Evolutionary conservation across 2,113 vertebrate genomes (phyloP), one percentile per base, ranked within the genome.

Genomic region (Bos javanicus): DNA sequence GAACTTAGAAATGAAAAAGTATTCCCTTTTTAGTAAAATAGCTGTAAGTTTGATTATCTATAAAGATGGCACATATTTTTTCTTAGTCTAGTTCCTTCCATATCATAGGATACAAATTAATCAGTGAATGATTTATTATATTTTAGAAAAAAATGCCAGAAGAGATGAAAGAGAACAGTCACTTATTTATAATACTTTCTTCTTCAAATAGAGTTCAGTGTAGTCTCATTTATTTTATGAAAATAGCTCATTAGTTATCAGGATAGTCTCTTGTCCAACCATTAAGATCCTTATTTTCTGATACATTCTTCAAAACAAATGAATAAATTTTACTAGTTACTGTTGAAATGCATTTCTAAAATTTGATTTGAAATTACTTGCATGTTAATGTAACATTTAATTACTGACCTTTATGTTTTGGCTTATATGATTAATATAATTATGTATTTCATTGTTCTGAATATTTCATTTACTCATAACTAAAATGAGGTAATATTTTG

Each of bases 121-220:
- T 90, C 56, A 62, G 15, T 48, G 17, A 87, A 52, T 93, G 21
- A 84, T 87, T 83, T 92, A 74, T 97, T 93, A 17, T 2, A 48
- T 93, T 93, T 95, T 90, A 87, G 92, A 94, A 57, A 95, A 92
- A 97, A 87, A 82, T 7, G 43, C 13, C 91, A 91, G 91, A 52
- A 96, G 6, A 60, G 21, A 76, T 9, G 52, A 48, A 85, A 74
- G 16, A 71, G 48, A 81, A 52, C 7, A 43, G 6, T 54, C 43
- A 48, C 7, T 94, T 86, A 67, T 39, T 87, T 16, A 43, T 33
- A 67, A 16, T 94, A 12, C 10, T 74, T 97, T 6, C 7, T 57
- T 52, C 43, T 95, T 98, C 97, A 59, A 90, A 91, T 94, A 89
- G 6, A 2, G 8, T 81, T 50, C 11, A 56, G 28, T 80, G 14